Base-by-base conservation (phyloP, 64 coral and sea anemone species). In the Orbicella faveolata region DNA sequence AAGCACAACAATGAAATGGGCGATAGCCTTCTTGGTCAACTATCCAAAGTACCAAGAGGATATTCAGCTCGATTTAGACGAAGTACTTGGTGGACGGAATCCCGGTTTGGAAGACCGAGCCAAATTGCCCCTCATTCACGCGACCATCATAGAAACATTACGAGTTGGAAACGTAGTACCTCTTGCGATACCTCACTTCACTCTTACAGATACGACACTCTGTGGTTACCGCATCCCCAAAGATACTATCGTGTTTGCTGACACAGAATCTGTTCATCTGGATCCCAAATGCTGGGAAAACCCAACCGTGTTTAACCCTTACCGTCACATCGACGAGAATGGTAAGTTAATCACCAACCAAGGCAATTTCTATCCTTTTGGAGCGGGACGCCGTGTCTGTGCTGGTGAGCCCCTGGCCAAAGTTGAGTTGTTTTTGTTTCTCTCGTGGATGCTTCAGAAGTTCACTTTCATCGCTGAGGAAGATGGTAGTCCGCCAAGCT, bases 11-110 rank as follows among this genome's bases (percentile, higher is more conserved):
- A 72, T 92, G 54, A 75, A 73, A 21, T 92, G 90, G 83, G 90
- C 76, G 1, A 92, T 92, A 34, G 37, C 73, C 4, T 92, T 92
- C 41, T 41, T 92, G 63, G 90, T 92, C 21, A 92, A 87, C n/a
- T 66, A 79, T 70, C 83, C 83, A 14, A 13, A 87, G 35, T 87
- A 87, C 51, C 90, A 92, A 37, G 55, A 30, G n/a, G 81, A 92
- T 20, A 73, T 92, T 41, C 90, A 92, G 25, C 53, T 66, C 12
- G 48, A 61, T 15, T 76, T 88, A 34, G 73, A 88, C 17, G 52
- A 88, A 65, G 83, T 86, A 70, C 5, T 70, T 61, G 74, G 73
- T 76, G 86, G 52, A 25, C 52, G 15, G 13, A 74, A 76, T 76
- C 86, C 86, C 19, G 23, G 44, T 61, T 36, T 88, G 18, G 86